Percentiles rank a stretch among this genome's conserved stretches.
phyloP scores from a whole-genome alignment of 2,888 invertebrate species.

The Euclidia mi region DNA sequence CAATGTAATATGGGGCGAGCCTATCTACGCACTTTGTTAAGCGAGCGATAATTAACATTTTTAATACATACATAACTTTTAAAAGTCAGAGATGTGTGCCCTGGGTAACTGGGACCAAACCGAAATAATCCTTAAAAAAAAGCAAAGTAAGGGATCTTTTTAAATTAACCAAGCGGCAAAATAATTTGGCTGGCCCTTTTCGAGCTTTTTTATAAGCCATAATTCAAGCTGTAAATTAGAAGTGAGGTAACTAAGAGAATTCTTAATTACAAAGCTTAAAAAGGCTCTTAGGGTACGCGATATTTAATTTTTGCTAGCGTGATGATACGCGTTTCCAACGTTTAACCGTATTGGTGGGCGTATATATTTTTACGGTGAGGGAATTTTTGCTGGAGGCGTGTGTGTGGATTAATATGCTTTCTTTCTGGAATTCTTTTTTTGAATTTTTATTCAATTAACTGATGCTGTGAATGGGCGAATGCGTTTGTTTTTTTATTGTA shows the following conservation, averaged over 20 bases:
- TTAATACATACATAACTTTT: too few species aligned
- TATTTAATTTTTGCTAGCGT: constrained; percentile 67
- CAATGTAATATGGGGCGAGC: too few species aligned
- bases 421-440: too few species aligned
- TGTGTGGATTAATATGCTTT: too few species aligned
- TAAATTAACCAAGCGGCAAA: constrained; percentile 66
- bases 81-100: too few species aligned
- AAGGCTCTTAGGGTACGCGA: constrained; percentile 62
- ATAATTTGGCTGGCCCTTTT: constrained; percentile 67
- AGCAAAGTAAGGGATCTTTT: constrained; percentile 64
- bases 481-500: too few species aligned
- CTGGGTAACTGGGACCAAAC: constrained; percentile 41
- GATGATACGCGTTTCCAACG: constrained; percentile 22
- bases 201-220: constrained; percentile 63
- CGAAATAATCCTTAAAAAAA: constrained; percentile 56
- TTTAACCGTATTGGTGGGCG: constrained; percentile 7
- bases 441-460: too few species aligned
- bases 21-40: too few species aligned
- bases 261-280: constrained; percentile 79
- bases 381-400: too few species aligned
- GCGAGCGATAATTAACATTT: too few species aligned
- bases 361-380: neutral
- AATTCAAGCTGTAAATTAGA: constrained; percentile 80
- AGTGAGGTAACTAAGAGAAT: constrained; percentile 74
- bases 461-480: too few species aligned